Conservation (phyloP, 2,797 vertebrate genomes). For the Cossypha dichroa region DNA sequence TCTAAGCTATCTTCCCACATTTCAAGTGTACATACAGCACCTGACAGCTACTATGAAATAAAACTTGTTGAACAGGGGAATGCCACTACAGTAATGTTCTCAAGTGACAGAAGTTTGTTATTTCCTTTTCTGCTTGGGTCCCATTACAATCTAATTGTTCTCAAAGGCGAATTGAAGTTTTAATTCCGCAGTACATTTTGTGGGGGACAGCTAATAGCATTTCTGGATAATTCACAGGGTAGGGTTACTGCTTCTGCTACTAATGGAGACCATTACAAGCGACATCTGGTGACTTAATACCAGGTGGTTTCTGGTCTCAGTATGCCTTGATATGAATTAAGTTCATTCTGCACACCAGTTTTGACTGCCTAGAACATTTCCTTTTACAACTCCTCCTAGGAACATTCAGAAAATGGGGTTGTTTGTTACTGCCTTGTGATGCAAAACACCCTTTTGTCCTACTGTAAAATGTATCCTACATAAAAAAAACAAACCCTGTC, state of each 20-base stretch:
- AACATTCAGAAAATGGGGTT: neutral
- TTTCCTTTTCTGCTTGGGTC: constrained; percentile 11
- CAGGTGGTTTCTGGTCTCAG: neutral
- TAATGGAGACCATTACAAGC: neutral
- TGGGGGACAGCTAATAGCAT: neutral
- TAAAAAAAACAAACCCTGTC: neutral
- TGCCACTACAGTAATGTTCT: neutral
- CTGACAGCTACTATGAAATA: constrained; percentile 13
- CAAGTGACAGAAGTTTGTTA: neutral
- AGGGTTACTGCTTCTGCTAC: neutral
- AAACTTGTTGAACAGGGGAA: neutral
- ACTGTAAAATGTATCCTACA: neutral
- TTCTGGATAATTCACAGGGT: neutral
- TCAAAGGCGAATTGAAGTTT: neutral
- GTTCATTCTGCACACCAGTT: neutral
- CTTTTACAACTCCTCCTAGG: neutral
- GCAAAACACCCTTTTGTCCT: neutral
- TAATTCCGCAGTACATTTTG: neutral
- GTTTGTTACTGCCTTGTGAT: neutral
- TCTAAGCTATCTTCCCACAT: constrained; percentile 28
- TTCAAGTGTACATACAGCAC: constrained; percentile 29
- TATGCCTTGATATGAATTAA: neutral
- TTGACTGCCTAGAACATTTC: neutral
- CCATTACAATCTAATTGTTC: neutral
- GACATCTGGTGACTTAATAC: neutral